Conservation (phyloP, 35 echinoderm and acorn worm genomes). For the Diadema setosum region DNA sequence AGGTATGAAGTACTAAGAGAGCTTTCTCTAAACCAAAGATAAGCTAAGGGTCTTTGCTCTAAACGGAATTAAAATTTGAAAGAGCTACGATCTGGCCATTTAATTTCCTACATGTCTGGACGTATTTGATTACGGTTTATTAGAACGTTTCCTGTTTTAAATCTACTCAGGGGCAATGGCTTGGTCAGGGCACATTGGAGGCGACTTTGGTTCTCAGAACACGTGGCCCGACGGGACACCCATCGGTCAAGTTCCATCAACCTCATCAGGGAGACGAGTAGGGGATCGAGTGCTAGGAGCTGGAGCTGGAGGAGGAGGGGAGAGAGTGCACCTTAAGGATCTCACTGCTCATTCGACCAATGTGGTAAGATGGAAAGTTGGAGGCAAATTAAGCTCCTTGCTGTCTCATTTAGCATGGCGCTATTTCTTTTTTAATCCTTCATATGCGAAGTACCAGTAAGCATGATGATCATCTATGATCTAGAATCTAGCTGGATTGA, state of each 20-base stretch:
- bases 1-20: no score
- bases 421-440: neutral
- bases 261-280: neutral
- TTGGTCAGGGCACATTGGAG: neutral
- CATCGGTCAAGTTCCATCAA: neutral
- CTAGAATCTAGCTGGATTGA: neutral
- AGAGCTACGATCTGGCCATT: no score
- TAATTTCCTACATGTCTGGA: no score
- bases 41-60: no score
- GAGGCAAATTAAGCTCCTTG: no score
- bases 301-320: neutral
- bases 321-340: neutral
- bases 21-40: no score
- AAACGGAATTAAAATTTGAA: no score
- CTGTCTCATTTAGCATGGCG: no score
- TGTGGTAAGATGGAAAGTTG: constrained; percentile 23
- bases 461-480: neutral
- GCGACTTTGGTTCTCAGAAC: constrained; percentile 9
- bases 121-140: no score
- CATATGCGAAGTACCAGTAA: neutral
- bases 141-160: no score
- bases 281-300: neutral
- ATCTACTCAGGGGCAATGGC: neutral
- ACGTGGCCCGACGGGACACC: constrained; percentile 3
- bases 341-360: neutral